Evolutionary conservation across 1,140 invertebrate species (phyloP).

Genomic region (Leptopilina clavipes): DNA sequence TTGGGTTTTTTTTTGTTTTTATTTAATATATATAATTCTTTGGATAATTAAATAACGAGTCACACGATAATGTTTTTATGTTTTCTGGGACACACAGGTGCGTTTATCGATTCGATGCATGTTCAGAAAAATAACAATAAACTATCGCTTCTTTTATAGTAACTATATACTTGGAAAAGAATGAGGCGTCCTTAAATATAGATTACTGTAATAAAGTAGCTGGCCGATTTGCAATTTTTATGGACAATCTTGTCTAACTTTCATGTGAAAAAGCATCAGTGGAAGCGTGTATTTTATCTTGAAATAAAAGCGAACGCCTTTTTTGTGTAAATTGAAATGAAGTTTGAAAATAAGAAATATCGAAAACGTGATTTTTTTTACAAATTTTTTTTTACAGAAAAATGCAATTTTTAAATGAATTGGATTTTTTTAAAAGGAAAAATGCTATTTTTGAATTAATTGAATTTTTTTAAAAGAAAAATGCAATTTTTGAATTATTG

Average conservation of each 20-base stretch:
- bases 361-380: neutral
- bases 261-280: neutral
- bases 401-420: too few species aligned
- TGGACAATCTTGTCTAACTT: neutral
- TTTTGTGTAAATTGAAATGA: neutral
- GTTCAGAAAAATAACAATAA: conserved; percentile 7
- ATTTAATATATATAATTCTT: neutral
- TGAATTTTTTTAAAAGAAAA: too few species aligned
- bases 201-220: neutral
- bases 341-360: neutral
- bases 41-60: neutral
- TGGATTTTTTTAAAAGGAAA: too few species aligned
- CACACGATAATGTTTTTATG: neutral
- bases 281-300: neutral
- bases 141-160: neutral
- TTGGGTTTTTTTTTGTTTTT: neutral
- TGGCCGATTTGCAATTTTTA: neutral
- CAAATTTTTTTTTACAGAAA: too few species aligned
- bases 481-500: too few species aligned
- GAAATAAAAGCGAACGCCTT: neutral
- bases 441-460: too few species aligned
- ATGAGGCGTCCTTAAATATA: neutral
- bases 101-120: conserved; percentile 2
- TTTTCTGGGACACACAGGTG: conserved; percentile 11
- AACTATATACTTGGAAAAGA: neutral